Conservation (phyloP, 2,888 invertebrate species). For the Agrochola circellaris region DNA sequence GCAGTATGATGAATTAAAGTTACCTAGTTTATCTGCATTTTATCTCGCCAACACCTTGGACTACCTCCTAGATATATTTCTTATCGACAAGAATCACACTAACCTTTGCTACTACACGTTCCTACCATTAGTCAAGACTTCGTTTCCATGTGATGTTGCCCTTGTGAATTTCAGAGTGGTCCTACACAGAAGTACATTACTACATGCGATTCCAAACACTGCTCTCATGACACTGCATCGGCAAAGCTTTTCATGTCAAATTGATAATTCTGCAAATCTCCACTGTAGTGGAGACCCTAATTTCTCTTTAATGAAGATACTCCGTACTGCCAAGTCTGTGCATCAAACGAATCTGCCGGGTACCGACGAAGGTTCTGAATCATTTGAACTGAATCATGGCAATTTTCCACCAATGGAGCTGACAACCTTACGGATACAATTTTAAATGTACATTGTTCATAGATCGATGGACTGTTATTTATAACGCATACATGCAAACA, state of each 20-base stretch:
- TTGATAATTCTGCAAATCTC: conserved; percentile 66
- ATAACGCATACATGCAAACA: background rate
- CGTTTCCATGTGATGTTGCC: conserved; percentile 83
- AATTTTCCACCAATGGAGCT: conserved; percentile 84
- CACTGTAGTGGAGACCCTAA: conserved; percentile 76
- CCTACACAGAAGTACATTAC: conserved; percentile 65
- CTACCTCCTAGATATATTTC: conserved; percentile 79
- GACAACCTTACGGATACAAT: conserved; percentile 77
- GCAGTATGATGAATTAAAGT: conserved; percentile 61
- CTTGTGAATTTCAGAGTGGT: conserved; percentile 81
- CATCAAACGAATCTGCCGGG: conserved; percentile 84
- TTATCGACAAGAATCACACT: conserved; percentile 75
- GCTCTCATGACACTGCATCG: conserved; percentile 81
- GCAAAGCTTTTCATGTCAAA: conserved; percentile 79
- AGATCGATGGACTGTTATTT: background rate
- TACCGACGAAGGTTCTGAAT: conserved; percentile 76
- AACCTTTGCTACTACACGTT: conserved; percentile 77
- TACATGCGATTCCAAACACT: conserved; percentile 68
- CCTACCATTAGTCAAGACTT: conserved; percentile 80
- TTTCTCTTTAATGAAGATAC: conserved; percentile 77
- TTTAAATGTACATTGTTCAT: conserved; percentile 60
- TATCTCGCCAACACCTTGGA: conserved; percentile 77
- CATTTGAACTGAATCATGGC: conserved; percentile 70
- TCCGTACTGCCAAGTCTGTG: conserved; percentile 76
- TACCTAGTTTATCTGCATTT: conserved; percentile 81